Evolutionary conservation across 1,140 invertebrate genomes (phyloP), one percentile per base, ranked within the genome.

Genomic region (Tyrophagus putrescentiae): DNA sequence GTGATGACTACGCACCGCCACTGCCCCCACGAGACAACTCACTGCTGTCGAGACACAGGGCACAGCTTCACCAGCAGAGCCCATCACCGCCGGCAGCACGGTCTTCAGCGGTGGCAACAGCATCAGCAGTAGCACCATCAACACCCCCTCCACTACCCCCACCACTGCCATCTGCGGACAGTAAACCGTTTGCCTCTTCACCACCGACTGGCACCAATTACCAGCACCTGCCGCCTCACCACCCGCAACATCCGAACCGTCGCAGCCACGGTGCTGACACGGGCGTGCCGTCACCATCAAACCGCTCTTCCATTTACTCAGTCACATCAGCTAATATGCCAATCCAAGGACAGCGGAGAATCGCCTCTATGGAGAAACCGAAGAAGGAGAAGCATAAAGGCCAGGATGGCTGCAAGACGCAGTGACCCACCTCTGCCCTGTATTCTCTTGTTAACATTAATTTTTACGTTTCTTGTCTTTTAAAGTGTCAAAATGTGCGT

Each of bases 281-380:
- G 28, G 18, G 23, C 21, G 11, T 18, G 3, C 45, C 27, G 27
- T 32, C 25, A 32, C 16, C 18, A 7, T 60, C 4, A 29, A 6
- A 60, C 11, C n/a, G 21, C 5, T 5, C 21, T 3, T 2, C 25
- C 1, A 13, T 1, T 18, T n/a, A 62, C 28, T 27, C 68, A 72
- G 62, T 74, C 75, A 48, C 75, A 57, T 79, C 81, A 4, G 82
- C 82, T 62, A 84, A 84, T 65, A 84, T 84, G 82, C 83, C 83
- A 45, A 83, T 85, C 65, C 83, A 83, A 71, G 83, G 83, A 44
- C 83, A 84, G 66, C 72, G 82, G 60, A 72, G 83, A 65, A 81
- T 54, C 60, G 53, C 18, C 64, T 66, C 31, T 57, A 67, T 56
- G n/a, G 48, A 59, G 44, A 58, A 56, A 53, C 56, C 62, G 66